These are phyloP conservation scores for Brachypteracias leptosomus DNA, from an alignment of 2,113 vertebrate species.

Conservation along the genomic window DNA sequence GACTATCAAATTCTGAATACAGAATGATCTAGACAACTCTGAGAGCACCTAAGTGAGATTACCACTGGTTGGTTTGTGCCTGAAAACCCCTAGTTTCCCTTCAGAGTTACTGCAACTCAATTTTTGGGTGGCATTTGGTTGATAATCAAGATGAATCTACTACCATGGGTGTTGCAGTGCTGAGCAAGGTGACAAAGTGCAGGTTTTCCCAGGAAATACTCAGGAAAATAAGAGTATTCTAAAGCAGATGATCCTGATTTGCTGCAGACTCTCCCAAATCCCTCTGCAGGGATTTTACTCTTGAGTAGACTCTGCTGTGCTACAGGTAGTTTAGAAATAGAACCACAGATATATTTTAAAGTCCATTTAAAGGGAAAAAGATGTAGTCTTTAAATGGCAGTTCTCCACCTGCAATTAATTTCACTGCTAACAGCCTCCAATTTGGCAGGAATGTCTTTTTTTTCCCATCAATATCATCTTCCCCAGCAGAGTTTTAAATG, in stretches of 20 bases:
- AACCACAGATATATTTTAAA: constrained; percentile 28
- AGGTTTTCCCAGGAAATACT: background rate
- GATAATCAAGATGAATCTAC: background rate
- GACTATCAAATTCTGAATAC: background rate
- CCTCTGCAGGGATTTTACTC: constrained; percentile 33
- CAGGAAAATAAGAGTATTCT: background rate
- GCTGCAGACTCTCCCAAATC: constrained; percentile 18
- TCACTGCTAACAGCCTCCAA: constrained; percentile 14
- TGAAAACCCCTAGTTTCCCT: background rate
- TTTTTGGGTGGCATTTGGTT: background rate
- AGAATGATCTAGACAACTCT: background rate
- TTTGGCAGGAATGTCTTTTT: constrained; percentile 44
- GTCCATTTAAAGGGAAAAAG: constrained; percentile 22
- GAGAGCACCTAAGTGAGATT: background rate
- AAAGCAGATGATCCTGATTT: constrained; percentile 19
- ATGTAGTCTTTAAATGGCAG: background rate
- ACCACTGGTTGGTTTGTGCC: background rate
- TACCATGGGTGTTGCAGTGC: background rate
- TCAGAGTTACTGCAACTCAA: background rate
- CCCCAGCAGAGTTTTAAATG: constrained; percentile 43
- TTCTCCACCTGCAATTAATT: constrained; percentile 47
- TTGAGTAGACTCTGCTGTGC: background rate
- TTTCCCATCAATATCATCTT: constrained; percentile 37
- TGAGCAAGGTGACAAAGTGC: background rate
- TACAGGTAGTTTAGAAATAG: constrained; percentile 30